Evolutionary conservation across 2,888 invertebrate species (phyloP), one percentile per base, ranked within the genome.

Genomic region (Metacarcinus magister): DNA sequence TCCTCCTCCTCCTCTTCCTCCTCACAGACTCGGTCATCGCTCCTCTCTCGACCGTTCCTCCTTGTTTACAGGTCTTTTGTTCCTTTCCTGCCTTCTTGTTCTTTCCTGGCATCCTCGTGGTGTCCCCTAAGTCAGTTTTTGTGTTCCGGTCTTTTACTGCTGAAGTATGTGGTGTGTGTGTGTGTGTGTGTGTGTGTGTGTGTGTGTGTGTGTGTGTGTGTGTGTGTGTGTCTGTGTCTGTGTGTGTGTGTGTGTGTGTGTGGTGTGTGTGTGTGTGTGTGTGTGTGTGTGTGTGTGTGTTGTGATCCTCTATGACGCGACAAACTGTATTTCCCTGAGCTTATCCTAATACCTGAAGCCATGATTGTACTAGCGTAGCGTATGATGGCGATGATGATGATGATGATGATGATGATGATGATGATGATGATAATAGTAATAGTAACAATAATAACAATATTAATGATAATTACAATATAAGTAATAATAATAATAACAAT

Each of bases 11-110:
- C 90, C 43, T 90, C 46, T 23, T 91, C 92, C 92, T 92, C 92
- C 92, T 54, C 48, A 8, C 43, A 23, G 46, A 23, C 39, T 60
- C 93, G 87, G 87, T 87, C 87, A 39, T 87, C 87, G 87, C 87
- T 87, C 87, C 87, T 87, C 19, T 39, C 87, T 39, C 87, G 87
- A 87, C 87, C 87, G 87, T 87, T 87, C 87, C 87, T 39, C 87
- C 87, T 87, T 87, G 87, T 87, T 87, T 87, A 87, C 87, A 39
- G 32, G 87, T 39, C 87, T 87, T 87, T 87, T 32, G 87, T 87
- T 87, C 87, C 87, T 87, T 87, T 87, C 10, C 87, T 87, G 87
- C 87, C 32, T 87, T 87, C 87, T 87, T 39, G 75, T 87, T 87
- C 87, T 87, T 32, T 87, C 87, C n/a, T 87, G 87, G 10, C 39